Base-by-base conservation (phyloP, 2,797 vertebrate species). In the Clarias platycephalus region DNA sequence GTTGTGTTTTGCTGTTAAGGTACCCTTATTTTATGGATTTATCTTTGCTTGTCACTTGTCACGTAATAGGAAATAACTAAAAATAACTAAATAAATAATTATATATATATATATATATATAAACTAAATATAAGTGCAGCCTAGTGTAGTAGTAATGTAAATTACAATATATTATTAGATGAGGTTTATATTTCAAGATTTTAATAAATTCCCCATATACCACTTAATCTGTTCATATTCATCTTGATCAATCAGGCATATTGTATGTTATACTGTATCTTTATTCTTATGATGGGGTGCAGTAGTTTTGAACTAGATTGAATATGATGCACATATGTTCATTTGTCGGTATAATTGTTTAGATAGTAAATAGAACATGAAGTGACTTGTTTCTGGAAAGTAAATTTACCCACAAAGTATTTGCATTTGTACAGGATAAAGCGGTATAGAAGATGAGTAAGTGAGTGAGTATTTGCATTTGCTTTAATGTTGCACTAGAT, bases 401-500 rank as follows among this genome's bases (percentile, higher is more conserved):
- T 15, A 15, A 60, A 16, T 37, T 60, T 77, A 37, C 10, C 20
- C 20, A 18, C 6, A 79, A 8, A 18, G 0, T 3, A 44, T 37
- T 62, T 70, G 64, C 66, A 63, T 37, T 72, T 57, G 64, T 34
- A 34, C 34, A 34, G 34, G 34, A 34, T 2, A 34, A 34, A 34
- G 34, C 34, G 34, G 34, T 34, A 34, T 34, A 34, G 34, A 34
- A 34, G 34, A 34, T 34, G 34, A 34, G 34, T 34, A 34, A 34
- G 2, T 34, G 34, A 34, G 34, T 34, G 34, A n/a, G 1, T 3
- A 44, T 37, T 62, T 70, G 64, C 66, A 63, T 37, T 72, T 57
- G 64, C 7, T 24, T 24, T 9, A 58, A 37, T 34, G 5, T 53
- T 20, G 67, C 83, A 84, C 83, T 80, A 79, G 83, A 55, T 80